Percentiles rank a stretch among this genome's conserved stretches.
Conservation (phyloP, 1,140 invertebrate species). For the Diachasmimorpha longicaudata region DNA sequence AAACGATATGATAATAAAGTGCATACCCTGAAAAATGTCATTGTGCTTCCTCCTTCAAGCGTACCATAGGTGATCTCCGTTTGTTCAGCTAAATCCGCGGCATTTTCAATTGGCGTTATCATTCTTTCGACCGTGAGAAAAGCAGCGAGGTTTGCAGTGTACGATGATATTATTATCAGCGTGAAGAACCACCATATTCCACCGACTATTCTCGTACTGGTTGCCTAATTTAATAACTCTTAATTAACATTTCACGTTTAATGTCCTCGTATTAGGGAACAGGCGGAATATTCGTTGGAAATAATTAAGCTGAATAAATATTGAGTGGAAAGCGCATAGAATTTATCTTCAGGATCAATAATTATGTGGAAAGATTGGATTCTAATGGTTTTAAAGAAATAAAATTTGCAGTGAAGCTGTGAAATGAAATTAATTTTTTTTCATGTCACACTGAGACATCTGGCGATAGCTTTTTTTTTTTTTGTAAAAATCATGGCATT, state of each 20-base stretch:
- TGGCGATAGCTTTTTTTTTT: too few species aligned
- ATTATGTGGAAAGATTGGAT: too few species aligned
- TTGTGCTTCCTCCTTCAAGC: conserved; percentile 90
- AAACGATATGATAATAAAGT: neutral
- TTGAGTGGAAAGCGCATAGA: too few species aligned
- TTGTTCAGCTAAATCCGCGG: conserved; percentile 93
- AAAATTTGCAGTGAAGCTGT: too few species aligned
- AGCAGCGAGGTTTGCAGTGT: conserved; percentile 96
- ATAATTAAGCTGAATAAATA: too few species aligned
- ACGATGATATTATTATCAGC: conserved; percentile 96
- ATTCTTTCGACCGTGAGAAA: conserved; percentile 97
- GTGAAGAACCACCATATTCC: conserved; percentile 99
- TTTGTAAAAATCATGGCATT: too few species aligned
- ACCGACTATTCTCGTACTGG: conserved; percentile 91
- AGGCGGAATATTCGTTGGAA: too few species aligned
- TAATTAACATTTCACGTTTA: neutral
- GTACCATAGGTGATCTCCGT: conserved; percentile 94
- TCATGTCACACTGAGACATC: too few species aligned
- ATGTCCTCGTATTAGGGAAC: neutral
- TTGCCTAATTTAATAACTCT: conserved; percentile 70
- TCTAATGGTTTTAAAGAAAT: too few species aligned
- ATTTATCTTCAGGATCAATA: too few species aligned
- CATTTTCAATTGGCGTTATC: conserved; percentile 96
- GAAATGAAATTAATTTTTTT: too few species aligned
- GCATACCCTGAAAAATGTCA: conserved; percentile 93